phyloP scores from a whole-genome alignment of 2,797 vertebrate genomes.

The Bradypodion pumilum region DNA sequence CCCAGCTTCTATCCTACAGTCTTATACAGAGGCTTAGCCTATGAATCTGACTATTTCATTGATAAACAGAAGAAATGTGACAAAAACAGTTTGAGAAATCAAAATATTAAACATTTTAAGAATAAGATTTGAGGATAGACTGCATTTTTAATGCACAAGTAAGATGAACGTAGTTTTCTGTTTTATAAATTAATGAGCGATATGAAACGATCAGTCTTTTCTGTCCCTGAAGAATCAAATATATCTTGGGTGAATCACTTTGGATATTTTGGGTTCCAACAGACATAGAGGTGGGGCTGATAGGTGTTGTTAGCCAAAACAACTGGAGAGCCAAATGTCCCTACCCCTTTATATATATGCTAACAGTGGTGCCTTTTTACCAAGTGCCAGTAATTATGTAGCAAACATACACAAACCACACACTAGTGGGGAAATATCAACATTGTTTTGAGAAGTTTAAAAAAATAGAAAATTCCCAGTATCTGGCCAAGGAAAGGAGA shows the following conservation, averaged over 20 bases:
- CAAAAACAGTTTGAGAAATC: neutral
- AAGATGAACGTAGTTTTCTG: neutral
- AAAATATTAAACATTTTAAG: neutral
- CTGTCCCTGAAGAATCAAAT: neutral
- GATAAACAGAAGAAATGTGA: neutral
- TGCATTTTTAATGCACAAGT: neutral
- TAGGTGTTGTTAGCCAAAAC: neutral
- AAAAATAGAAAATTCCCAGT: neutral
- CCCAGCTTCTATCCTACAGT: neutral
- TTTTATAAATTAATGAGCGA: slow-evolving; percentile 18
- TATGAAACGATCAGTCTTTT: slow-evolving; percentile 5
- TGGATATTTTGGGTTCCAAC: neutral
- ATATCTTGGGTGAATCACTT: neutral
- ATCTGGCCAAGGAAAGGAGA: neutral
- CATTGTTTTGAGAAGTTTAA: neutral
- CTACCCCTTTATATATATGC: neutral
- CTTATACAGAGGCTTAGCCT: neutral
- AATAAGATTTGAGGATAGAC: neutral
- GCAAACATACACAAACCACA: neutral
- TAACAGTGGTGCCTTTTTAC: neutral
- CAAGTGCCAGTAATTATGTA: neutral
- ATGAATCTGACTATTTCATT: neutral
- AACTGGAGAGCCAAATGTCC: neutral
- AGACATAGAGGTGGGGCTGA: neutral
- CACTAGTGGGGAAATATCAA: neutral